phyloP scores from a whole-genome alignment of 2,113 vertebrate species.

The Salvelinus alpinus region DNA sequence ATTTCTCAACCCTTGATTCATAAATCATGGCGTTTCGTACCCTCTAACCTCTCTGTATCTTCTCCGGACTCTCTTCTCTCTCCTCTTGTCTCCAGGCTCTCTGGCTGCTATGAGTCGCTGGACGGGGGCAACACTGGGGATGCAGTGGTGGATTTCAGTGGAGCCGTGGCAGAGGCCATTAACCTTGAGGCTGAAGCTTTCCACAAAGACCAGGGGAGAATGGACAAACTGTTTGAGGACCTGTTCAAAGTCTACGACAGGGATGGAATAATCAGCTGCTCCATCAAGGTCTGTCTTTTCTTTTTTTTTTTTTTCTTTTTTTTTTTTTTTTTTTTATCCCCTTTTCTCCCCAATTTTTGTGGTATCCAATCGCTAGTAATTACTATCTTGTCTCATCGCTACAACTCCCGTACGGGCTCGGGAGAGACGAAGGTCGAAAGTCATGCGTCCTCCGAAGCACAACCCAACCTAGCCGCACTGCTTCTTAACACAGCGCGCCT shows the following conservation, averaged over 20 bases:
- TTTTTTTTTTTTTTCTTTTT: no score
- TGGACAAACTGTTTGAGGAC: slow-evolving; percentile 84
- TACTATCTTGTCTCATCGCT: no score
- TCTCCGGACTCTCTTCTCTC: neutral
- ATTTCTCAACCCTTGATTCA: neutral
- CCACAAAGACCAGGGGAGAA: slow-evolving; percentile 72
- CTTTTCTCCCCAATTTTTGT: no score
- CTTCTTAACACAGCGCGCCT: no score
- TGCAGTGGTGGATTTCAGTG: slow-evolving; percentile 93
- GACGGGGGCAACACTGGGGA: slow-evolving; percentile 90
- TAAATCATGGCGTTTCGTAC: no score
- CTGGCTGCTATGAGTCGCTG: slow-evolving; percentile 89
- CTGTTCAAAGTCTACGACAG: slow-evolving; percentile 81
- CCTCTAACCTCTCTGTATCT: neutral
- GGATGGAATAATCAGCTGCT: slow-evolving; percentile 90
- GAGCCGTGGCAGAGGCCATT: slow-evolving; percentile 85
- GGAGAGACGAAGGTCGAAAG: no score
- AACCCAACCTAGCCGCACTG: no score
- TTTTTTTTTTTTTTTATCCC: no score
- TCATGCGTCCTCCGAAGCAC: no score
- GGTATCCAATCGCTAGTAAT: no score
- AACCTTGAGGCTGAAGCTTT: slow-evolving; percentile 77
- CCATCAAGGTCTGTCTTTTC: slow-evolving; percentile 73
- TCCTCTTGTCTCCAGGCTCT: slow-evolving; percentile 71
- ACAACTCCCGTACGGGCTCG: no score